Conservation (phyloP, 2,888 invertebrate genomes). For the Cordilura impudica region DNA sequence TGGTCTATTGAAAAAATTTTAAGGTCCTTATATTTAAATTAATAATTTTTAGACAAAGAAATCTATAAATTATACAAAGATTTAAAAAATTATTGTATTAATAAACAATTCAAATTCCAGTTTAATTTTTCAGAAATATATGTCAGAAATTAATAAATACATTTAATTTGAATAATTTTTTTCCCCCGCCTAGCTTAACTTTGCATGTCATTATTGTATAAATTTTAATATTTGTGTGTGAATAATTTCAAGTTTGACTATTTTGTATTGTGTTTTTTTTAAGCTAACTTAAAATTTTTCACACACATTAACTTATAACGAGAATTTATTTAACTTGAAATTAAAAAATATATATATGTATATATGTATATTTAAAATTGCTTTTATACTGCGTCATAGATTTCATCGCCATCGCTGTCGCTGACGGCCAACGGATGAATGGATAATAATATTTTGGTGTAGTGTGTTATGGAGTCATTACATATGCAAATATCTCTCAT, state of each 20-base stretch:
- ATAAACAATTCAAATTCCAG: too few species aligned
- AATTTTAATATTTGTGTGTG: constrained; percentile 10
- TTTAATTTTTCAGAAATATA: too few species aligned
- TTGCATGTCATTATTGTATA: neutral
- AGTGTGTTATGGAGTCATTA: constrained; percentile 36
- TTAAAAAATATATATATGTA: too few species aligned
- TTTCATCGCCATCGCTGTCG: neutral
- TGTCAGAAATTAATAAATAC: too few species aligned
- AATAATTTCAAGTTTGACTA: constrained; percentile 38
- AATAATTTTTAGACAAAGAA: too few species aligned
- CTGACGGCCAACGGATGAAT: neutral
- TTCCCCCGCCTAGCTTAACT: neutral
- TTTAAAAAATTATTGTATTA: too few species aligned
- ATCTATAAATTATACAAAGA: too few species aligned
- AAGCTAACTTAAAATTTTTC: constrained; percentile 24
- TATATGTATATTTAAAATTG: too few species aligned
- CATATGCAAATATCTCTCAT: constrained; percentile 40
- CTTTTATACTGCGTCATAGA: constrained; percentile 32
- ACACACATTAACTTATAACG: constrained; percentile 3
- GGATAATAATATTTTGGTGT: neutral
- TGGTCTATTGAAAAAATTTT: too few species aligned
- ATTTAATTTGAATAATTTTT: too few species aligned
- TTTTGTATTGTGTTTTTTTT: neutral
- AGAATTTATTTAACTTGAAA: constrained; percentile 24
- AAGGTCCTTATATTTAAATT: too few species aligned